Percentiles rank a stretch among this genome's conserved stretches.
These are phyloP conservation scores for Limnephilus lunatus DNA, from an alignment of 2,888 invertebrate genomes.

Conservation along the genomic window DNA sequence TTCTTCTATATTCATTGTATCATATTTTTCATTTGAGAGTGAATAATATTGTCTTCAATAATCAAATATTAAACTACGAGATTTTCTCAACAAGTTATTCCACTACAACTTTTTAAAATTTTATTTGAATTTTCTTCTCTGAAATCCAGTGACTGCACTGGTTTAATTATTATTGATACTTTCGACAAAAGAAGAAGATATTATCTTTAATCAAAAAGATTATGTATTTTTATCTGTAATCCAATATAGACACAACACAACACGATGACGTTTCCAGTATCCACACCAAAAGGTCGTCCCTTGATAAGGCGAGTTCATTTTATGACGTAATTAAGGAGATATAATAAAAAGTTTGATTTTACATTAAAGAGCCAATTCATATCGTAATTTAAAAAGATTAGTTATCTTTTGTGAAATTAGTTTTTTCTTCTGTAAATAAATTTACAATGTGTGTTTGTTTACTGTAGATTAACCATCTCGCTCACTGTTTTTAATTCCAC, in stretches of 20 bases:
- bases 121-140: no score
- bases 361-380: background rate
- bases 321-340: conserved; percentile 38
- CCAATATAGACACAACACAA: conserved; percentile 16
- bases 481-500: background rate
- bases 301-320: background rate
- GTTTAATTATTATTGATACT: background rate
- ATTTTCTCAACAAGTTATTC: no score
- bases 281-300: conserved; percentile 10
- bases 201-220: conserved; percentile 5
- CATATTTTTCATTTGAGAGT: no score
- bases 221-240: conserved; percentile 22
- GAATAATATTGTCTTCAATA: no score
- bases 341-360: conserved; percentile 34
- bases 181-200: background rate
- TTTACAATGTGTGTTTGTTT: background rate
- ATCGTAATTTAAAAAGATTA: background rate
- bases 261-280: background rate
- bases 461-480: background rate
- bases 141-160: background rate
- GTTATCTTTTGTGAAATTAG: background rate
- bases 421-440: background rate
- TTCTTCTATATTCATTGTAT: no score
- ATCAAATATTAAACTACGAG: no score
- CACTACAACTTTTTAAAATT: no score